Conservation (phyloP, 1,140 invertebrate genomes). For the Lordiphosa stackelbergi region DNA sequence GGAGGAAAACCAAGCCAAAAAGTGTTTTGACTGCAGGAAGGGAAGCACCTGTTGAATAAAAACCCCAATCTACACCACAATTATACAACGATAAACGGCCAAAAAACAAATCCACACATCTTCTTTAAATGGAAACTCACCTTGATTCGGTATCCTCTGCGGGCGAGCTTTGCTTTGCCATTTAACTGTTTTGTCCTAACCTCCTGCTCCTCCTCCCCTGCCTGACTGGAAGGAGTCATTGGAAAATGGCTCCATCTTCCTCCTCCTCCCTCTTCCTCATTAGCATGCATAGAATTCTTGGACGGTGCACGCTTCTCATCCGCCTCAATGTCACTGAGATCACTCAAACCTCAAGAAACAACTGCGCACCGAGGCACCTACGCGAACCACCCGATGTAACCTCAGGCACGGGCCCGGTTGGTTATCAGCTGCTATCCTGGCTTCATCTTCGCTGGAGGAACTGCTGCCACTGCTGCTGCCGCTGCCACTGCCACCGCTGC, state of each 20-base stretch:
- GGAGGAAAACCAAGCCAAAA: too few relatives aligned
- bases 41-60: too few relatives aligned
- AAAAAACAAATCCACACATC: too few relatives aligned
- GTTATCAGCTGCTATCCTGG: slow-evolving; percentile 16
- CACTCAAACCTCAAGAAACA: slow-evolving; percentile 83
- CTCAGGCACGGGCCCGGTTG: background rate
- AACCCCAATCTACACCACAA: too few relatives aligned
- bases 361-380: too few relatives aligned
- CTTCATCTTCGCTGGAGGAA: slow-evolving; percentile 49
- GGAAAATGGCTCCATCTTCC: slow-evolving; percentile 63
- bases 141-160: slow-evolving; percentile 27
- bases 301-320: slow-evolving; percentile 79
- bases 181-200: slow-evolving; percentile 11
- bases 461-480: slow-evolving; percentile 49
- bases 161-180: slow-evolving; percentile 20
- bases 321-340: slow-evolving; percentile 87
- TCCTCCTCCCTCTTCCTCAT: slow-evolving; percentile 32
- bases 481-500: slow-evolving; percentile 35
- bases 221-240: slow-evolving; percentile 39
- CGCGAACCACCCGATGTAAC: background rate
- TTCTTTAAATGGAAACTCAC: too few relatives aligned
- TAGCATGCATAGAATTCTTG: slow-evolving; percentile 34
- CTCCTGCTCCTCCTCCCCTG: slow-evolving; percentile 7
- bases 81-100: too few relatives aligned
- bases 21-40: too few relatives aligned